Evolutionary conservation across 1,140 invertebrate species (phyloP).

Genomic region (Procambarus virginalis): DNA sequence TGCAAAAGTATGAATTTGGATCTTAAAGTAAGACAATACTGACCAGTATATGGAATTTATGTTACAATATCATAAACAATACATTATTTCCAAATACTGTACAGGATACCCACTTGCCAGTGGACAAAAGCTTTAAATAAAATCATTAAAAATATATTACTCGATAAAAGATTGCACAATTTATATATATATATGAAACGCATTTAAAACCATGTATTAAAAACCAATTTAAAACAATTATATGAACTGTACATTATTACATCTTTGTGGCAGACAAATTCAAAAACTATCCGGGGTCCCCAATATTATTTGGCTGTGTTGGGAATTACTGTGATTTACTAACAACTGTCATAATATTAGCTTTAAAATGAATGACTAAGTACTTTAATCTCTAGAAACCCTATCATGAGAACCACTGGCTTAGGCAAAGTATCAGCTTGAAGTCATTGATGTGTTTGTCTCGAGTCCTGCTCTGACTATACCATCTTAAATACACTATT

Average conservation of each 20-base stretch:
- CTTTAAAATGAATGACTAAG: not conserved
- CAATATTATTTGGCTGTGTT: not conserved
- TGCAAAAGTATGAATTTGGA: no score
- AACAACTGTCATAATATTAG: not conserved
- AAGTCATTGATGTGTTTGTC: not conserved
- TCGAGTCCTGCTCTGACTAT: not conserved
- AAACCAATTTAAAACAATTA: not conserved
- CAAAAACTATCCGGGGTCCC: not conserved
- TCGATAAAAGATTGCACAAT: not conserved
- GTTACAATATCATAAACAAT: no score
- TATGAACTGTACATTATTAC: not conserved
- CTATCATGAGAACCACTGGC: not conserved
- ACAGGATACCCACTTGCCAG: no score
- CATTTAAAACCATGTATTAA: not conserved
- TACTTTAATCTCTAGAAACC: not conserved
- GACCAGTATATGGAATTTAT: no score
- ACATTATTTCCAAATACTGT: no score
- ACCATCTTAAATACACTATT: not conserved
- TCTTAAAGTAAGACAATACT: no score
- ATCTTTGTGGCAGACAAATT: not conserved
- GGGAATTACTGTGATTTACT: not conserved
- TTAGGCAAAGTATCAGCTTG: not conserved
- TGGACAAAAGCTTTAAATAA: no score
- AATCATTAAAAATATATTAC: no score
- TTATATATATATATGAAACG: not conserved